A percentile compares a stretch with the other conserved stretches of the same genome.
phyloP scores from a whole-genome alignment of 2,888 invertebrate species.

The Actias luna region DNA sequence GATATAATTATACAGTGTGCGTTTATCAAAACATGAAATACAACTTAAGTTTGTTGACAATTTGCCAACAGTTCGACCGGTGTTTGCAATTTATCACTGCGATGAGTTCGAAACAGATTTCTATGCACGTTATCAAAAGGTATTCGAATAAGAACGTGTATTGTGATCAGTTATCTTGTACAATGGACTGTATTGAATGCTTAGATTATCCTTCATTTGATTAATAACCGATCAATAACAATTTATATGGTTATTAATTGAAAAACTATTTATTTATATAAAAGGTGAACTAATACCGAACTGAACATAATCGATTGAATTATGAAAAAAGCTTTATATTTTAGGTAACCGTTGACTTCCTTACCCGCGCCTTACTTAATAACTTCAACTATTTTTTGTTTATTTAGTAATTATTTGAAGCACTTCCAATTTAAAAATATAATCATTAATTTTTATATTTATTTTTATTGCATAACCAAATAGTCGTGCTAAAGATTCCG shows the following conservation, averaged over 20 bases:
- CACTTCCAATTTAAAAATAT: no score
- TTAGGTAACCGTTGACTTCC: no score
- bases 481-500: not conserved
- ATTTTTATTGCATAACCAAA: no score
- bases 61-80: constrained; percentile 1
- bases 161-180: not conserved
- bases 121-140: not conserved
- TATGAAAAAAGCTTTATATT: no score
- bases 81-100: not conserved
- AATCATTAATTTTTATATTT: no score
- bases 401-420: no score
- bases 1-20: not conserved
- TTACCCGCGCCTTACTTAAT: no score
- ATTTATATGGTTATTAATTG: not conserved
- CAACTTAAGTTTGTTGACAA: not conserved
- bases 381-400: no score
- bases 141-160: not conserved
- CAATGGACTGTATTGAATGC: not conserved
- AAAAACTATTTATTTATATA: no score
- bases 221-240: not conserved
- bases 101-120: not conserved
- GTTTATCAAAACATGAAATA: constrained; percentile 1
- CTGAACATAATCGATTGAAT: no score
- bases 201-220: not conserved
- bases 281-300: no score